Evolutionary conservation across 2,797 vertebrate genomes (phyloP), one percentile per base, ranked within the genome.

Genomic region (Anisognathus igniventris): DNA sequence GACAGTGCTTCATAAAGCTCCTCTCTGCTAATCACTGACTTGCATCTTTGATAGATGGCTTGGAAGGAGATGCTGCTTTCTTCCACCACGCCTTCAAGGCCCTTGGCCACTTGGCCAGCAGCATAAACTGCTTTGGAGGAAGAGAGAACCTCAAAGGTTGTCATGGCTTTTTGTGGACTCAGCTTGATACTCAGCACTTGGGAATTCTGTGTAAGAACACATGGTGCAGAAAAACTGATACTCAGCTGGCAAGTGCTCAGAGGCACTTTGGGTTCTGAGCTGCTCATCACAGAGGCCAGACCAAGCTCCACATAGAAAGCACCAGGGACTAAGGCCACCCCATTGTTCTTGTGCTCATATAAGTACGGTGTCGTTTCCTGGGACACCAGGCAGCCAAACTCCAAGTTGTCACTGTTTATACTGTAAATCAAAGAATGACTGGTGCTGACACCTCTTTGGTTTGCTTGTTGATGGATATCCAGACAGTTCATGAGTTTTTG

Each of bases 341-440:
- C 98, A 31, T 98, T 98, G 92, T 97, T 98, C 96, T 97, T 98
- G 95, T 99, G 99, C 76, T 99, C 98, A 96, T 98, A 98, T 66
- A 99, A 93, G 93, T 98, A 99, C 0, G 98, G 90, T 5, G 89
- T 56, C 0, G 51, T 94, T 39, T 97, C 92, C 70, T 78, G 39
- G 42, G 98, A 98, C 25, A 99, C 64, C 62, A 94, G 94, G 87
- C 97, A 98, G 20, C 39, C 81, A 27, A 97, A 98, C 64, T 98
- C 96, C 51, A 85, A 94, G 23, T 65, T 91, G 71, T 96, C 80
- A 18, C 54, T 84, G 25, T 95, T 98, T 37, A 84, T 80, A 54
- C 77, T 83, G 8, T 95, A 96, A 65, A 98, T 80, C 50, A 98
- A 87, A 13, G 85, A 75, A 92, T 98, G 98, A 30, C 93, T 78